Evolutionary conservation across 2,113 vertebrate genomes (phyloP).

Genomic region (Corydoras maculifer): DNA sequence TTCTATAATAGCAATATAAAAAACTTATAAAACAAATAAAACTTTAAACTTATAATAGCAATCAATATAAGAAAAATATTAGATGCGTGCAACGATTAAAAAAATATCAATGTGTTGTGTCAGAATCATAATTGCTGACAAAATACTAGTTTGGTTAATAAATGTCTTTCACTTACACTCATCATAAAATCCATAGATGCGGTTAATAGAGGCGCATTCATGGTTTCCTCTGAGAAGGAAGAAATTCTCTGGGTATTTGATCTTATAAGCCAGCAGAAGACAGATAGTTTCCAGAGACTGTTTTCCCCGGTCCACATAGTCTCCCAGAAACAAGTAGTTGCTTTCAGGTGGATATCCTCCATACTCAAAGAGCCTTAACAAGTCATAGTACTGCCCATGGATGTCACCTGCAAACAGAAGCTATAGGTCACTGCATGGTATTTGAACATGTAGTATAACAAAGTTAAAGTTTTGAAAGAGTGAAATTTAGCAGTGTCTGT

Average conservation of each 20-base stretch:
- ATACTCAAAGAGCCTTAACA: constrained; percentile 76
- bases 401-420: constrained; percentile 65
- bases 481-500: neutral
- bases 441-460: neutral
- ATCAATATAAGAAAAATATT: no score
- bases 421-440: neutral
- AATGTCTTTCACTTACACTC: constrained; percentile 66
- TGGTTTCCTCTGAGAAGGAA: constrained; percentile 80
- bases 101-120: no score
- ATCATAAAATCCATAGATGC: constrained; percentile 80
- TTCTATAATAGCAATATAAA: no score
- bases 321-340: constrained; percentile 80
- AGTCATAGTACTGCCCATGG: constrained; percentile 80
- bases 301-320: constrained; percentile 81
- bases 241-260: constrained; percentile 83
- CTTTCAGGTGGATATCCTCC: constrained; percentile 80
- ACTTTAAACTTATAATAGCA: no score
- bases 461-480: neutral
- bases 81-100: no score
- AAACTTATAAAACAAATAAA: no score
- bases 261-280: constrained; percentile 80
- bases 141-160: neutral
- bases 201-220: constrained; percentile 82
- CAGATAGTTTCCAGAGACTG: constrained; percentile 82
- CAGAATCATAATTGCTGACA: no score